These are phyloP conservation scores for Cenopis cana DNA, from an alignment of 2,888 invertebrate genomes.

Conservation along the genomic window DNA sequence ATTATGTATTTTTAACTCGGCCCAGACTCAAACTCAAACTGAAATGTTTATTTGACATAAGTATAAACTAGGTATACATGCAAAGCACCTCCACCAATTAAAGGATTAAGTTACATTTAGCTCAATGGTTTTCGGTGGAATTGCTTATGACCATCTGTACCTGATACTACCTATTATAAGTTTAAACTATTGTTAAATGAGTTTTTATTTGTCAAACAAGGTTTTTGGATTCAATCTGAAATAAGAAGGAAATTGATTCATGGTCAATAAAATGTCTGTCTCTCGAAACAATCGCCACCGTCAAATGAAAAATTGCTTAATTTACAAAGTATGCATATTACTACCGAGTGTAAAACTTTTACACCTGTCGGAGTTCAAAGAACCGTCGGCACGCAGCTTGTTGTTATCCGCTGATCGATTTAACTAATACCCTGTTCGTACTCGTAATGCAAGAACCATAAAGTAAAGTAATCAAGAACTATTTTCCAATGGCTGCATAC, in stretches of 20 bases:
- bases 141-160: too few relatives aligned
- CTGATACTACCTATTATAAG: too few relatives aligned
- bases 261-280: neutral
- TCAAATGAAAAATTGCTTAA: conserved; percentile 2
- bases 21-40: too few relatives aligned
- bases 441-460: neutral
- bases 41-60: too few relatives aligned
- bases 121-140: too few relatives aligned
- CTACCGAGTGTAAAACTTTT: conserved; percentile 17
- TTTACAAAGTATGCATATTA: conserved; percentile 19
- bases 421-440: conserved; percentile 2
- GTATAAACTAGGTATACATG: too few relatives aligned
- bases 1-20: too few relatives aligned
- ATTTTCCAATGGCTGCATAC: neutral
- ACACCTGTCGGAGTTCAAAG: conserved; percentile 34
- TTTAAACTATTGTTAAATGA: neutral
- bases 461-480: conserved; percentile 2
- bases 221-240: neutral
- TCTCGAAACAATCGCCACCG: neutral
- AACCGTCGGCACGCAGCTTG: conserved; percentile 26
- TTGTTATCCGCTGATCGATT: conserved; percentile 38
- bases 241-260: neutral
- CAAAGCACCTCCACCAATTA: too few relatives aligned
- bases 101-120: too few relatives aligned
- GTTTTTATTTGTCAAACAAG: neutral